Conservation (phyloP, 2,797 vertebrate species). For the Diglossa cyanea region DNA sequence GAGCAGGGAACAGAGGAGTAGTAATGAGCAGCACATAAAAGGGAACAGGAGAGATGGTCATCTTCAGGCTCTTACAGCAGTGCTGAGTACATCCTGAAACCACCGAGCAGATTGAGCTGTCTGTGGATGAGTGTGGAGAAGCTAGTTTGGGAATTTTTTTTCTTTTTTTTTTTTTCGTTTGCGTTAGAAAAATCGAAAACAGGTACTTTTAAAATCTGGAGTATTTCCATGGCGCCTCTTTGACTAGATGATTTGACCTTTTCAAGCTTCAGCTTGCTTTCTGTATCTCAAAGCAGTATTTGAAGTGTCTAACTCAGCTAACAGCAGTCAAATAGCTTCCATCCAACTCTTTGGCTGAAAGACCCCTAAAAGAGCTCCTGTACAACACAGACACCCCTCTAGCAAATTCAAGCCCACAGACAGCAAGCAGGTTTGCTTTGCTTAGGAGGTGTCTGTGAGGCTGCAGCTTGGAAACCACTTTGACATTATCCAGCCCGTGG, state of each 20-base stretch:
- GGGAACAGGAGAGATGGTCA: neutral
- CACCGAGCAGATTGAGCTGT: neutral
- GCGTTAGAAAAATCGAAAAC: rapidly evolving
- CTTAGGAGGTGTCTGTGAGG: neutral
- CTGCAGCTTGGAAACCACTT: neutral
- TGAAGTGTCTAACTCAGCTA: neutral
- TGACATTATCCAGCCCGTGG: rapidly evolving
- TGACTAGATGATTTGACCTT: neutral
- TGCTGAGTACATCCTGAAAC: neutral
- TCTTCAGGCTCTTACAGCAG: neutral
- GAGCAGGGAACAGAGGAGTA: neutral
- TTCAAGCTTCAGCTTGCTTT: neutral
- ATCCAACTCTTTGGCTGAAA: neutral
- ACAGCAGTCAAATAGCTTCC: neutral
- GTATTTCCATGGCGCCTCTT: neutral
- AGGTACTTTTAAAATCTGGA: neutral
- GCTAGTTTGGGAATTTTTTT: neutral
- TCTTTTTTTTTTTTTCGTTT: neutral
- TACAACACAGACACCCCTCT: rapidly evolving
- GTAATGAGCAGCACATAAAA: rapidly evolving
- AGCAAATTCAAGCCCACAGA: neutral
- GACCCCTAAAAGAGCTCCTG: neutral
- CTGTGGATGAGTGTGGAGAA: neutral
- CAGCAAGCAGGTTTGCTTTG: neutral
- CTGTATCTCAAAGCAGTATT: neutral